A percentile compares a stretch with the other conserved stretches of the same genome.
Evolutionary conservation across 1,140 invertebrate species (phyloP).

Genomic region (Dendroctonus valens): DNA sequence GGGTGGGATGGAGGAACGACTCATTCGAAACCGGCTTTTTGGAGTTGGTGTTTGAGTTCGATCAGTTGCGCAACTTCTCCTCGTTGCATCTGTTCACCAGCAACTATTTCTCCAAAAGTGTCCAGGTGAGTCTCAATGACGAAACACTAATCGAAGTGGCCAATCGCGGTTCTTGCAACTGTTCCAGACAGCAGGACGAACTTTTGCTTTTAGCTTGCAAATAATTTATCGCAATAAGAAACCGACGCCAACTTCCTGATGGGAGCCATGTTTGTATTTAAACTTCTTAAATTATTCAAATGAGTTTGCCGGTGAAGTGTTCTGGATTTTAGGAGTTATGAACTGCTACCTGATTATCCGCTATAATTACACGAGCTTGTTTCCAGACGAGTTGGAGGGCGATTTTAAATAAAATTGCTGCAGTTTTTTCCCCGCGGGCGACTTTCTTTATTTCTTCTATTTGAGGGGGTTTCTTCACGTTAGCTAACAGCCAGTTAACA

Average conservation of each 20-base stretch:
- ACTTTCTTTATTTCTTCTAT: too few species aligned
- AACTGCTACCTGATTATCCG: background rate
- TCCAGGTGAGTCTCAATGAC: slow-evolving; percentile 55
- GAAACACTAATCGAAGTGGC: background rate
- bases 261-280: slow-evolving; percentile 3
- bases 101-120: slow-evolving; percentile 67
- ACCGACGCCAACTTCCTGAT: too few species aligned
- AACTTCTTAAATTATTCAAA: slow-evolving; percentile 15
- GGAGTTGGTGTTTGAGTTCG: slow-evolving; percentile 68
- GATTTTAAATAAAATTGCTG: too few species aligned
- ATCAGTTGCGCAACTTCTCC: slow-evolving; percentile 65
- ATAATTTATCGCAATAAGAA: slow-evolving; percentile 6
- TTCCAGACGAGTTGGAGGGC: background rate
- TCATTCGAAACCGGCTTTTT: slow-evolving; percentile 54
- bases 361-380: slow-evolving; percentile 2
- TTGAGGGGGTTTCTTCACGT: too few species aligned
- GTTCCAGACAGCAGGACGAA: background rate
- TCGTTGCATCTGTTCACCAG: slow-evolving; percentile 67
- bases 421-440: too few species aligned
- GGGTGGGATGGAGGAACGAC: slow-evolving; percentile 78
- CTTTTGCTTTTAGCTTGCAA: slow-evolving; percentile 4
- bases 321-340: slow-evolving; percentile 1
- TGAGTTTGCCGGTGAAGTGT: slow-evolving; percentile 4
- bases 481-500: too few species aligned
- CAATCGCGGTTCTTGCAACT: background rate